phyloP scores from a whole-genome alignment of 2,113 vertebrate species.

The Nettapus auritus region DNA sequence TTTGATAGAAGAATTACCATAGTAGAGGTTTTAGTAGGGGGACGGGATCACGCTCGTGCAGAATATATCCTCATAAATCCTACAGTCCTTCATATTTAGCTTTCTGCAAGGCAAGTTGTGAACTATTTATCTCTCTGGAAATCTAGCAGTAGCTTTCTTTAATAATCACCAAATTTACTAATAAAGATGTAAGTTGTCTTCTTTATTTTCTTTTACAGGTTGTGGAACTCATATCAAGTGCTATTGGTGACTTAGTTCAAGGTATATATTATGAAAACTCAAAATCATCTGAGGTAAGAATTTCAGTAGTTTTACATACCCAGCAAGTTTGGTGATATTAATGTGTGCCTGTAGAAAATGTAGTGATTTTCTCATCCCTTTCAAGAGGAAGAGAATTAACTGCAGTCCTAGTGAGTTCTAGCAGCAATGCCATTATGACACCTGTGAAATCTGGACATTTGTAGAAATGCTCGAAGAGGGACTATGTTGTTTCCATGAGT shows the following conservation, averaged over 20 bases:
- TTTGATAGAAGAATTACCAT: conserved; percentile 25
- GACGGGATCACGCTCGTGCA: conserved; percentile 12
- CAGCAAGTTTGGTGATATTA: neutral
- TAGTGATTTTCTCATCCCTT: conserved; percentile 25
- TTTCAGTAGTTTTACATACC: neutral
- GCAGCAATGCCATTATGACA: neutral
- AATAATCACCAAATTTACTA: neutral
- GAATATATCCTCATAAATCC: conserved; percentile 14
- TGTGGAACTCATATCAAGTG: conserved; percentile 94
- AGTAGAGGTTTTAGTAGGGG: neutral
- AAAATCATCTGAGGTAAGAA: conserved; percentile 83
- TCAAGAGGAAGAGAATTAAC: neutral
- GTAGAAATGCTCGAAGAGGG: neutral
- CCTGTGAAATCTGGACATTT: neutral
- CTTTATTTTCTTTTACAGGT: conserved; percentile 81
- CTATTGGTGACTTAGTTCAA: conserved; percentile 95
- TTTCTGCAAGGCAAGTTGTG: neutral
- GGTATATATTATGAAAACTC: conserved; percentile 92
- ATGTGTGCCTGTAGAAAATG: neutral
- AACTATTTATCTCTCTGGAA: neutral
- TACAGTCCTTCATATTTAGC: neutral
- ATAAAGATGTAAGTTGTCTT: neutral
- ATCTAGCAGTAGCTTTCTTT: neutral
- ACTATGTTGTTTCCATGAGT: neutral
- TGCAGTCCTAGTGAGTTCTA: neutral